Conservation (phyloP, 1,140 invertebrate genomes). For the Zaprionus davidi region DNA sequence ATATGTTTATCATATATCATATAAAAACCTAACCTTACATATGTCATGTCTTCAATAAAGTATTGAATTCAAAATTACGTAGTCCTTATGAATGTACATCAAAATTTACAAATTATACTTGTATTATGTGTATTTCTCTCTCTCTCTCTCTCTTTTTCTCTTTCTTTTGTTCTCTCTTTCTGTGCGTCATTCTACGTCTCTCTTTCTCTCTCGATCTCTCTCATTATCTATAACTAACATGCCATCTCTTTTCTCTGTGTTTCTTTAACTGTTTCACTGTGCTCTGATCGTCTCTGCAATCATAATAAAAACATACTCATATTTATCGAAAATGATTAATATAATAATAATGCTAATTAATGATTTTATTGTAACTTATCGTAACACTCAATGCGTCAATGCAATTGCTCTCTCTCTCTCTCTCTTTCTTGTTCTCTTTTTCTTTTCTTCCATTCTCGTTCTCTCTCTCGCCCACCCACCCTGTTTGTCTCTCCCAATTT, state of each 20-base stretch:
- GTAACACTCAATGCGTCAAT: constrained; percentile 60
- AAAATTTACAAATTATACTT: constrained; percentile 76
- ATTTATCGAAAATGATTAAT: constrained; percentile 19
- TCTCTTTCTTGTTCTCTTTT: constrained; percentile 38
- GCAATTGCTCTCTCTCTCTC: constrained; percentile 55
- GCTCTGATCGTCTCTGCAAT: constrained; percentile 56
- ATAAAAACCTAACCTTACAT: background rate
- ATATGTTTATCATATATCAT: background rate
- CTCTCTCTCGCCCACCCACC: constrained; percentile 36
- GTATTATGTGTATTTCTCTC: constrained; percentile 75
- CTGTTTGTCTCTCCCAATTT: constrained; percentile 43
- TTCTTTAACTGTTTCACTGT: constrained; percentile 58
- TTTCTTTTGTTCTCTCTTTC: constrained; percentile 20
- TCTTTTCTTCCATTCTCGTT: constrained; percentile 45
- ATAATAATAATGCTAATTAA: constrained; percentile 32
- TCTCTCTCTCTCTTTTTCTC: constrained; percentile 33
- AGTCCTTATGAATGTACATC: constrained; percentile 14
- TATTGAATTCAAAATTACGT: background rate
- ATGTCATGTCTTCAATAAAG: background rate
- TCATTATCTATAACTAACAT: constrained; percentile 56
- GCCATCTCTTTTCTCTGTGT: constrained; percentile 48
- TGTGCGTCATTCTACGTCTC: constrained; percentile 12
- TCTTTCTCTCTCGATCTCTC: constrained; percentile 59
- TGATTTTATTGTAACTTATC: constrained; percentile 42
- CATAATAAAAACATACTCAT: constrained; percentile 23